phyloP scores from a whole-genome alignment of 2,113 vertebrate species.

The Atrichornis clamosus region DNA sequence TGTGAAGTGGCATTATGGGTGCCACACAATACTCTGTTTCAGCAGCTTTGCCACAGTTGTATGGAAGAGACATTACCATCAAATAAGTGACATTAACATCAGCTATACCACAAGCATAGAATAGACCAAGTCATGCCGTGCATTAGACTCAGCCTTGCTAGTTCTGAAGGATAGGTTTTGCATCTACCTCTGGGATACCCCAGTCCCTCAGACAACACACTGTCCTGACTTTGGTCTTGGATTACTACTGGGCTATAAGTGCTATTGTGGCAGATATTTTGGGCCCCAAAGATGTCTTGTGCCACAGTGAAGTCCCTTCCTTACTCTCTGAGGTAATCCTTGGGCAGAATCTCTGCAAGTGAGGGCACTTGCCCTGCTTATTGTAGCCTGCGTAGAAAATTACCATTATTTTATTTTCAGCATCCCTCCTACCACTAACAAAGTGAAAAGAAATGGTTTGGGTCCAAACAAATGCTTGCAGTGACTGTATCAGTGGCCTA shows the following conservation, averaged over 20 bases:
- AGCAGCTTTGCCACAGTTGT: not conserved
- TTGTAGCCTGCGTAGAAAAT: not conserved
- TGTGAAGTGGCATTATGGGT: not conserved
- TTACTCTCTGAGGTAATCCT: not conserved
- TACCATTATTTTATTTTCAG: not conserved
- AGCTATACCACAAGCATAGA: not conserved
- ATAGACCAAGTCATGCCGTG: not conserved
- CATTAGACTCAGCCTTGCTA: not conserved
- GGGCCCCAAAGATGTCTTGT: not conserved
- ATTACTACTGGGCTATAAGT: not conserved
- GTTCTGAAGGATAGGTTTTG: not conserved
- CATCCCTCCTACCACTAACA: not conserved
- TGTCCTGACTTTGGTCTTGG: not conserved
- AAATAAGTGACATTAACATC: not conserved
- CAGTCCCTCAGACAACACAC: not conserved
- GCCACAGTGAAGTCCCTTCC: not conserved
- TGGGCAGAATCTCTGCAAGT: not conserved
- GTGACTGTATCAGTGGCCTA: not conserved
- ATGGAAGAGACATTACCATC: not conserved
- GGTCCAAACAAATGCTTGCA: not conserved
- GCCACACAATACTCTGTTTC: not conserved
- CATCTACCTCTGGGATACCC: not conserved
- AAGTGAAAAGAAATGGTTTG: not conserved
- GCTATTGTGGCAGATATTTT: not conserved
- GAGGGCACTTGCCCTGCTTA: not conserved